Evolutionary conservation across 2,888 invertebrate genomes (phyloP).

Genomic region (Dynastes grantii): DNA sequence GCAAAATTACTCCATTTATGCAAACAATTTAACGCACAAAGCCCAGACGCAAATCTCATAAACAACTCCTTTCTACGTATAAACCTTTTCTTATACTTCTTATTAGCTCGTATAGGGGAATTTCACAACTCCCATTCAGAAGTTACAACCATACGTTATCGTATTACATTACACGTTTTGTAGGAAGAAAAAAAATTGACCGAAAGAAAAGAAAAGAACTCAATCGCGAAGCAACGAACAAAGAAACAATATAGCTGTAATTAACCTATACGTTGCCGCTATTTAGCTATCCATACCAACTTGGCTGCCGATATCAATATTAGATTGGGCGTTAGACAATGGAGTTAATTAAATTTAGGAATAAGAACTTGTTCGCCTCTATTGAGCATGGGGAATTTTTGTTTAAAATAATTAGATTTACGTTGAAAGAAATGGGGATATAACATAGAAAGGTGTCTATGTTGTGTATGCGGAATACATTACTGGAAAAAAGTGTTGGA

Average conservation of each 20-base stretch:
- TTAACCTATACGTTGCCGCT: slow-evolving; percentile 14
- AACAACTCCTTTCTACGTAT: too few relatives aligned
- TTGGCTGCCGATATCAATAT: too few relatives aligned
- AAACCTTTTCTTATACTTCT: background rate
- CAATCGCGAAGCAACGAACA: background rate
- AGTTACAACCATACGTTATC: background rate
- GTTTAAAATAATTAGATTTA: background rate
- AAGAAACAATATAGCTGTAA: slow-evolving; percentile 25
- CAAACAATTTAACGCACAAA: too few relatives aligned
- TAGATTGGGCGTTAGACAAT: slow-evolving; percentile 12
- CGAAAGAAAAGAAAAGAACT: background rate
- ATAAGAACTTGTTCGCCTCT: too few relatives aligned
- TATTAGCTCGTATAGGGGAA: background rate
- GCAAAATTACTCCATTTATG: too few relatives aligned
- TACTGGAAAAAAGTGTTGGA: too few relatives aligned
- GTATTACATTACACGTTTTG: slow-evolving; percentile 2
- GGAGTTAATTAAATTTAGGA: slow-evolving; percentile 6
- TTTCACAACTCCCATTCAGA: slow-evolving; percentile 24
- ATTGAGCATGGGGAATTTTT: background rate
- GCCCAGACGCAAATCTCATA: too few relatives aligned
- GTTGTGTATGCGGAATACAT: too few relatives aligned
- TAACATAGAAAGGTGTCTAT: too few relatives aligned
- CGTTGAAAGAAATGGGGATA: too few relatives aligned
- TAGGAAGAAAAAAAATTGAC: background rate
- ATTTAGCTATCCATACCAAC: background rate